These are phyloP conservation scores for Saguinus midas DNA, from an alignment of 2,113 vertebrate species.

Conservation along the genomic window DNA sequence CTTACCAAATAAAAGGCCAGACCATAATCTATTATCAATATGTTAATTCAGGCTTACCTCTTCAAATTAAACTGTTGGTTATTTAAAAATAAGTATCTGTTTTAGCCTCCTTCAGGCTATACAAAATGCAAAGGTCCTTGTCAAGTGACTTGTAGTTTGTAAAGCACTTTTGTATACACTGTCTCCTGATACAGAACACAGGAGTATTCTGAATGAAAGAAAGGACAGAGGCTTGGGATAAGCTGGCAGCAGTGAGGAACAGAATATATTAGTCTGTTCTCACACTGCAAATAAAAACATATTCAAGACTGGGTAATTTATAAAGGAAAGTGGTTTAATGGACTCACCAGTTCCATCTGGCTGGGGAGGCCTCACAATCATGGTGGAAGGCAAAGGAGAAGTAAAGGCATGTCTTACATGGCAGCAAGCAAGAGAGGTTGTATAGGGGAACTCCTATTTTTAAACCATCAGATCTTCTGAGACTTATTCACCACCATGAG, in stretches of 20 bases:
- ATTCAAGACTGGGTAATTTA: too few relatives aligned
- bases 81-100: background rate
- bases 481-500: too few relatives aligned
- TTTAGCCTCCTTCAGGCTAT: background rate
- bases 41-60: background rate
- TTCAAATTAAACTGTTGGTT: background rate
- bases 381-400: too few relatives aligned
- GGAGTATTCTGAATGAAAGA: background rate
- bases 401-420: too few relatives aligned
- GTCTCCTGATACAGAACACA: background rate
- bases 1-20: conserved; percentile 30
- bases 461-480: too few relatives aligned
- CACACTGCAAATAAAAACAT: too few relatives aligned
- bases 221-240: background rate
- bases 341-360: too few relatives aligned
- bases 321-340: too few relatives aligned
- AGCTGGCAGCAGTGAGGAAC: background rate
- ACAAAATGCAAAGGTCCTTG: background rate
- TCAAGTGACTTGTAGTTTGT: background rate
- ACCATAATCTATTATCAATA: background rate
- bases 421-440: too few relatives aligned
- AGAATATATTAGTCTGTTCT: too few relatives aligned
- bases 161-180: background rate
- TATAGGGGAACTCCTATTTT: too few relatives aligned
- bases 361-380: too few relatives aligned